Evolutionary conservation across 2,113 vertebrate species (phyloP), one percentile per base, ranked within the genome.

Genomic region (Miniopterus natalensis): DNA sequence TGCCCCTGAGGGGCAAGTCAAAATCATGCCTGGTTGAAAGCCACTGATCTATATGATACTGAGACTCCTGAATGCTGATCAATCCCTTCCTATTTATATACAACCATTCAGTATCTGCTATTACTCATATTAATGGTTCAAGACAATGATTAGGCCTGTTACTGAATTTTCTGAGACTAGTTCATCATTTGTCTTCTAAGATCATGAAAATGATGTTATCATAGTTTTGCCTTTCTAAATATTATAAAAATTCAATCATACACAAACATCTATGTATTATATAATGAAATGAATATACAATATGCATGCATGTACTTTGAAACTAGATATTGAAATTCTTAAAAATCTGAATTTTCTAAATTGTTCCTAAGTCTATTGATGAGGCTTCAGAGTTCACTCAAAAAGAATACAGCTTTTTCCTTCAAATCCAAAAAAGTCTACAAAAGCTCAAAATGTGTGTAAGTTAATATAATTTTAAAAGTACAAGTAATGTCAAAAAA

Each of bases 201-300:
- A 8, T 92, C 53, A 95, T 45, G 53, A 55, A 96, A 93, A 61
- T 14, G 25, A 90, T 84, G 10, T 55, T 57, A 65, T 42, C 68
- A 59, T 36, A 8, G 8, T 49, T 89, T 77, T 80, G 1, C 11
- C n/a, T 89, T 89, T 81, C 53, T 92, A 25, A 86, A 40, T 85
- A 78, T 29, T n/a, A 88, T 57, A 14, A 90, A 66, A 79, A 92
- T 80, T 3, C 68, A 53, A 10, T 27, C 36, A 57, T 47, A 86
- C 1, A 63, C 51, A 57, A 91, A 95, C 45, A 10, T 53, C 74
- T 77, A 40, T 66, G 31, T 86, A 45, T 66, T 36, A 86, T 51
- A n/a, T 57, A 86, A 81, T 51, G 9, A 20, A 70, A 83, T 77
- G 8, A 90, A 68, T 66, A 47, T 42, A 25, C 0, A 70, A 49